A percentile compares a stretch with the other conserved stretches of the same genome.
Conservation (phyloP, 35 echinoderm and acorn worm species). For the Stichopus chloronotus region DNA sequence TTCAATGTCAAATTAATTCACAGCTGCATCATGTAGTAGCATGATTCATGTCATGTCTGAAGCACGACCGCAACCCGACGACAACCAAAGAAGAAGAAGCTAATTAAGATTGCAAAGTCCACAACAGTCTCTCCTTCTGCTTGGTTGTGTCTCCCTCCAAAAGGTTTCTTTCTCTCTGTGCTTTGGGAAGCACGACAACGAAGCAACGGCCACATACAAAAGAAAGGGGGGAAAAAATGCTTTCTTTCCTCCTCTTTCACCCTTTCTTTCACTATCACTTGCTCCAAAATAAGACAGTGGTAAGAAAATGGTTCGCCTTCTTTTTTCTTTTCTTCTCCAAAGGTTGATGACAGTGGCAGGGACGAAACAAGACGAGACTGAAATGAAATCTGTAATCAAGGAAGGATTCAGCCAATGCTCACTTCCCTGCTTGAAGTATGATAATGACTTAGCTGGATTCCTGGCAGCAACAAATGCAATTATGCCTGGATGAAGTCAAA, state of each 20-base stretch:
- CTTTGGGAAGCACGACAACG: too few relatives aligned
- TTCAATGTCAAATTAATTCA: constrained; percentile 11
- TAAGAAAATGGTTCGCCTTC: too few relatives aligned
- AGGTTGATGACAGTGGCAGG: too few relatives aligned
- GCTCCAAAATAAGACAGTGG: too few relatives aligned
- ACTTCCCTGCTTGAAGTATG: not conserved
- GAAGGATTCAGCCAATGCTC: not conserved
- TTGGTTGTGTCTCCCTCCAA: too few relatives aligned
- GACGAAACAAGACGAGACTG: not conserved
- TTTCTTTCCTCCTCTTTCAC: too few relatives aligned
- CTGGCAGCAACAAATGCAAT: not conserved
- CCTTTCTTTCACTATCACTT: too few relatives aligned
- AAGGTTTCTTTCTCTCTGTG: too few relatives aligned
- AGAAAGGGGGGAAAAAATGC: too few relatives aligned
- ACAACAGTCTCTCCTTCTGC: not conserved
- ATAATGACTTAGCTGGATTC: not conserved
- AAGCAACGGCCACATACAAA: too few relatives aligned
- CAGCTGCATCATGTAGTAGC: not conserved
- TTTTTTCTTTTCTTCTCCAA: too few relatives aligned
- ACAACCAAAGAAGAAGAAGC: not conserved
- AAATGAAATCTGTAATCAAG: not conserved
- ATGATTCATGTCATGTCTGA: constrained; percentile 10
- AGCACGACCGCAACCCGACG: not conserved
- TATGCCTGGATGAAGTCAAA: not conserved
- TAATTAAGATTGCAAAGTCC: not conserved